Evolutionary conservation across 1,140 invertebrate species (phyloP), one percentile per base, ranked within the genome.

Genomic region (Melipona quadrifasciata): DNA sequence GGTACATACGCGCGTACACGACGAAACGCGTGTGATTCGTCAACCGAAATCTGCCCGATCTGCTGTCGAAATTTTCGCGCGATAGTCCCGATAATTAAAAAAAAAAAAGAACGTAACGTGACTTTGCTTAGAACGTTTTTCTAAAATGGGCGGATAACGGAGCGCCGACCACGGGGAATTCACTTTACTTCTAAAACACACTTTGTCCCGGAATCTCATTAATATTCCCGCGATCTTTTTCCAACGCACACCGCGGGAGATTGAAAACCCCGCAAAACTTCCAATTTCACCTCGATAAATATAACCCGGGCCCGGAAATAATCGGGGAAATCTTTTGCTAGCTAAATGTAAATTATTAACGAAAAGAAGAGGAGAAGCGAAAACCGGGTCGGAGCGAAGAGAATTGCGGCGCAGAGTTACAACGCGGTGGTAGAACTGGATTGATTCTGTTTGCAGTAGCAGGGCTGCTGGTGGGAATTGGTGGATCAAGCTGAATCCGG

Each of bases 401-500:
- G 67, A 58, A 51, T 70, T n/a, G 17, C 65, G 16, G 61, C 55
- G 27, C 27, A 39, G 31, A 31, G 24, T 84, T 61, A 31, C 53
- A 71, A 61, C 19, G 55, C 11, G 31, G 47, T 68, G 47, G 34
- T 19, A 6, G 27, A 79, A 71, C 27, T 27, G 53, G 75, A 76
- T 79, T 71, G 82, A 79, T 34, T 84, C 75, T 84, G 75, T 84
- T 84, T 84, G 75, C 82, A 57, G 55, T 79, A 10, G 65, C 24
- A 21, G 27, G 39, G 21, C 55, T 79, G 27, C 65, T 31, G 47
- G 53, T 58, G 73, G 73, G 82, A 84, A 84, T 84, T 79, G 75
- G 82, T 78, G 75, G 82, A 84, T 84, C 82, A 84, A 79, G 82
- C 51, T 21, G 67, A 79, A 78, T 71, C 75, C 67, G 16, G 27